Percentiles rank a stretch among this genome's conserved stretches.
Evolutionary conservation across 92 coral and sea anemone species (phyloP).

Genomic region (Porites lobata): DNA sequence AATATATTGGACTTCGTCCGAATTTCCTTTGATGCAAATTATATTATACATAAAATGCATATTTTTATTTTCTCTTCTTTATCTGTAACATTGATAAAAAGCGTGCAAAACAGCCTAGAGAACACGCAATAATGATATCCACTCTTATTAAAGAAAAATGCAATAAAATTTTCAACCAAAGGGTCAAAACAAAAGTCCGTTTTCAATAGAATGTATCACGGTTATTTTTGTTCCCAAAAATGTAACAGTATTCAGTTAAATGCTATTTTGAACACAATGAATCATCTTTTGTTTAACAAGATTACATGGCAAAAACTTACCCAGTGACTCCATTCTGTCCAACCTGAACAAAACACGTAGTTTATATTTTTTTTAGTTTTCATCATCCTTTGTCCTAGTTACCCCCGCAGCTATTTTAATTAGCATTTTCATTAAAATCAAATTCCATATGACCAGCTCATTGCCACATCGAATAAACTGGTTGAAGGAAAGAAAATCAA

Average conservation of each 20-base stretch:
- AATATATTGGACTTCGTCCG: constrained; percentile 6
- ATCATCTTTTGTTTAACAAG: neutral
- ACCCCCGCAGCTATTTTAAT: neutral
- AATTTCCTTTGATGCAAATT: constrained; percentile 20
- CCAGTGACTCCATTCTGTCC: neutral
- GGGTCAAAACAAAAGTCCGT: neutral
- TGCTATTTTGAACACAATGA: neutral
- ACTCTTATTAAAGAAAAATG: neutral
- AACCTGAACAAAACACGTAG: neutral
- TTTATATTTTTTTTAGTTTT: neutral
- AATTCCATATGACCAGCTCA: neutral
- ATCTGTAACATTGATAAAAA: neutral
- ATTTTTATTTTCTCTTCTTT: neutral
- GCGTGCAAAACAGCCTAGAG: neutral
- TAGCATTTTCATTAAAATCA: constrained; percentile 28
- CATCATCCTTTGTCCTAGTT: constrained; percentile 1
- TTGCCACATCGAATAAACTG: neutral
- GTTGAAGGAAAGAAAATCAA: neutral
- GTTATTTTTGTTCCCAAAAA: neutral
- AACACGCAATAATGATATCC: neutral
- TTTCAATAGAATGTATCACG: neutral
- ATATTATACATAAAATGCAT: neutral
- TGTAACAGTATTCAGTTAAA: neutral
- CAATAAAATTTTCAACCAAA: neutral
- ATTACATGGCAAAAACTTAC: neutral